Evolutionary conservation across 2,888 invertebrate species (phyloP), one percentile per base, ranked within the genome.

Genomic region (Apamea epomidion): DNA sequence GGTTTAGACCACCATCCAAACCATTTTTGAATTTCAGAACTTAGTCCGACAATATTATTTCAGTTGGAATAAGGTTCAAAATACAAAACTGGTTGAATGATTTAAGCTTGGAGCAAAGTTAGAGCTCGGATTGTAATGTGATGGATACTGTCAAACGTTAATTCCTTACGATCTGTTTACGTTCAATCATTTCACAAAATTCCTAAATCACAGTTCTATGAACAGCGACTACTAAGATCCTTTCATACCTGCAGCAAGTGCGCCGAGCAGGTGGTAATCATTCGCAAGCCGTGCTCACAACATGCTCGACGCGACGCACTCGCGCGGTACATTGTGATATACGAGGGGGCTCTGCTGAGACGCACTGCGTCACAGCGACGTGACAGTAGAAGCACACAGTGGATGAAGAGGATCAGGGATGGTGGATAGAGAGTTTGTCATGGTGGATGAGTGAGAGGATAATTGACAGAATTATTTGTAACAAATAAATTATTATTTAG

Each of bases 241-340:
- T 67, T 70, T 74, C 64, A 51, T 37, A 62, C 54, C 25, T 10
- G 54, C 54, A 76, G 16, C 29, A 37, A 62, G 70, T 32, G n/a
- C 25, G n/a, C 25, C 32, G 8, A 75, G 21, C 64, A 51, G 76
- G 32, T 74, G 58, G 45, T 45, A 51, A 67, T 74, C 32, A 62
- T 62, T 54, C 18, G 70, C 54, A 14, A 18, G 37, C 21, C 32
- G 45, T 37, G 14, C 54, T 8, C 37, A 48, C 25, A 51, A 48
- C 79, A 70, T 58, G 7, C 67, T 58, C 64, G 29, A 62, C 62
- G 48, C 45, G 60, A 32, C 32, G 78, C 84, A n/a, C 42, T 78
- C 81, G 64, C 0, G 60, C 76, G 69, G 68, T 32, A 74, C 80
- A 86, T 76, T 80, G 70, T 62, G n/a, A 42, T 54, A 67, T 78